Percentiles rank a stretch among this genome's conserved stretches.
These are phyloP conservation scores for Teleogryllus oceanicus DNA, from an alignment of 2,888 invertebrate genomes.

Conservation along the genomic window DNA sequence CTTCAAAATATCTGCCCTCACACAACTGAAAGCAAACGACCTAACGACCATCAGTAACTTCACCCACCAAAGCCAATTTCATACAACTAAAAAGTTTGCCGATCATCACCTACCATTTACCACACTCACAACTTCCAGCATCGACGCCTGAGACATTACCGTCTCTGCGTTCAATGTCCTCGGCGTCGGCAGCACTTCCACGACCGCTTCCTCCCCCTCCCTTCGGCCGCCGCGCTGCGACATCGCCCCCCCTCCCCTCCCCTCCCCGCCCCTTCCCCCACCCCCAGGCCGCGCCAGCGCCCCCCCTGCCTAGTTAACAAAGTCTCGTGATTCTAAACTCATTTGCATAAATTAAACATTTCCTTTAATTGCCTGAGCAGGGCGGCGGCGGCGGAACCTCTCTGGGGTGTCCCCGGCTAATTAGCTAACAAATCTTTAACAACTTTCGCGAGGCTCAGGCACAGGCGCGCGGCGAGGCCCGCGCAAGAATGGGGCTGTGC, in stretches of 20 bases:
- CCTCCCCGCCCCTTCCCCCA: background rate
- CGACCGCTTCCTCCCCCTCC: background rate
- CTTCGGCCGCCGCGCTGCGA: background rate
- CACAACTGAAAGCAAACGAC: too few relatives aligned
- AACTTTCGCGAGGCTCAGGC: conserved; percentile 30
- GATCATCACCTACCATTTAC: too few relatives aligned
- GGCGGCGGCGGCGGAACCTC: conserved; percentile 28
- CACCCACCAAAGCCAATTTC: too few relatives aligned
- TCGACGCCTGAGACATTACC: too few relatives aligned
- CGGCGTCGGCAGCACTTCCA: background rate
- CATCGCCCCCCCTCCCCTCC: background rate
- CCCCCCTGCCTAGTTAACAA: conserved; percentile 34
- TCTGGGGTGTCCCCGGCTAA: conserved; percentile 37
- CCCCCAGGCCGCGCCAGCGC: background rate
- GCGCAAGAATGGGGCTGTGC: background rate
- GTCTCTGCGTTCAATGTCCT: too few relatives aligned
- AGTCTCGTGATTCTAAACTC: conserved; percentile 37
- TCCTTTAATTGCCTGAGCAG: conserved; percentile 39
- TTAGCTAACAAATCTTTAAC: conserved; percentile 39
- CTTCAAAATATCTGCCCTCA: too few relatives aligned
- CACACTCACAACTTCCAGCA: too few relatives aligned
- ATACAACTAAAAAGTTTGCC: too few relatives aligned
- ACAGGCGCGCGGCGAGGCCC: background rate
- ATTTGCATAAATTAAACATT: conserved; percentile 39
- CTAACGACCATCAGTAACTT: too few relatives aligned